Base-by-base conservation (phyloP, 2,888 invertebrate species). In the Morpho deidamia region DNA sequence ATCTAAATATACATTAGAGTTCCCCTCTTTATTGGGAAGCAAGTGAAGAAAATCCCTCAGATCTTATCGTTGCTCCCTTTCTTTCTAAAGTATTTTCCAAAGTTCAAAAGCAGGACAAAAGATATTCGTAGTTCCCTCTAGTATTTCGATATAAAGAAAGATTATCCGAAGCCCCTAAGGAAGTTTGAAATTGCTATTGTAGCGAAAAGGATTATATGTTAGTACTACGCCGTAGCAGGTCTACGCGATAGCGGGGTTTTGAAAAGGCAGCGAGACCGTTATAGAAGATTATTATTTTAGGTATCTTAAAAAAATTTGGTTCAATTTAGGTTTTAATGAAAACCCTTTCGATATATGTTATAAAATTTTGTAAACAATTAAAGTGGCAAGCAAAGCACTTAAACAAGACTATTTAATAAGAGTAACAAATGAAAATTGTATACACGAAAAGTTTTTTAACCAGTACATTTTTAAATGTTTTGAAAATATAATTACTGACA, bases 101-200 rank as follows among this genome's bases (percentile, higher is more conserved):
- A 61, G 45, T 75, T 59, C 51, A 58, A 49, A 74, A 84, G 64
- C 58, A 70, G 63, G 78, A 83, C 58, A 60, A 64, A 51, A 65
- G 59, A 68, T 67, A 60, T 68, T 75, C 72, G 70, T 67, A 70
- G 76, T 78, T 79, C 71, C 76, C 76, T 73, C 77, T 79, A 78
- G 75, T 79, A 81, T 80, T 80, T 79, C 83, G 83, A 85, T 89
- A 90, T 89, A 89, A 90, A 90, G 90, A 90, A 90, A 90, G 90
- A 90, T 90, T 90, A 90, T 89, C 86, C 85, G 77, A 84, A 87
- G 89, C 86, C 90, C 90, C 90, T 86, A 88, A 90, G 90, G 89
- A 90, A 90, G 89, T 90, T 90, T 86, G 89, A 87, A 90, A 90
- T 90, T 90, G 90, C 90, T 89, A 87, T 90, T 90, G 89, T 90